Percentiles rank a stretch among this genome's conserved stretches.
These are phyloP conservation scores for Melieria crassipennis DNA, from an alignment of 2,888 invertebrate genomes.

Conservation along the genomic window DNA sequence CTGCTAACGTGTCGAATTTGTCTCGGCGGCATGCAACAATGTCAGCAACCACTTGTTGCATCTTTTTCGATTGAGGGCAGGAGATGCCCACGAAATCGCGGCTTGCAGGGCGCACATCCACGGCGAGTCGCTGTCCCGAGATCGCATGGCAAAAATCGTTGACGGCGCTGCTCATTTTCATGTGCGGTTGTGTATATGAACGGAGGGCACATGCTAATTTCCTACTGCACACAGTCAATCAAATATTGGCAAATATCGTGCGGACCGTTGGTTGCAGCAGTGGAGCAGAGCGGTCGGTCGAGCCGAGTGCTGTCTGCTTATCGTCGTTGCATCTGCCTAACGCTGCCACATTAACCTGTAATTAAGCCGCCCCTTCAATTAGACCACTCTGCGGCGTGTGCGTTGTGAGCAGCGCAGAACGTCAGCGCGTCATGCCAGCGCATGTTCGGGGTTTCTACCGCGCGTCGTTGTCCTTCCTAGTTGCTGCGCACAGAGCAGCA, in stretches of 20 bases:
- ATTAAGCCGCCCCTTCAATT: conserved; percentile 60
- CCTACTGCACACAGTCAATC: conserved; percentile 34
- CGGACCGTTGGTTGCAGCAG: neutral
- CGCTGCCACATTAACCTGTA: conserved; percentile 50
- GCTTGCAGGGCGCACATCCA: too few relatives aligned
- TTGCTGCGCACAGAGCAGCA: too few relatives aligned
- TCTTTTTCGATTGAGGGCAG: too few relatives aligned
- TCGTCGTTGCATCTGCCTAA: conserved; percentile 56
- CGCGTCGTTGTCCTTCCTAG: neutral
- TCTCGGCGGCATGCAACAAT: too few relatives aligned
- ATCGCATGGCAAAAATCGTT: conserved; percentile 46
- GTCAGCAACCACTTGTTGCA: too few relatives aligned
- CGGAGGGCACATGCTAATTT: conserved; percentile 51
- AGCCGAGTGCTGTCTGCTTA: neutral
- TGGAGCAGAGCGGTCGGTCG: too few relatives aligned
- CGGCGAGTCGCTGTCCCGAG: neutral
- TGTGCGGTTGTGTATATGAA: conserved; percentile 12
- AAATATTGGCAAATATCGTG: conserved; percentile 19
- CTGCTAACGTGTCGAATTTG: too few relatives aligned
- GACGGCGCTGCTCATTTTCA: conserved; percentile 18
- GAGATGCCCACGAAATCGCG: too few relatives aligned
- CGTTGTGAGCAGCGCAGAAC: neutral
- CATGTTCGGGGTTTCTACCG: conserved; percentile 7
- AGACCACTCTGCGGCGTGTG: conserved; percentile 23
- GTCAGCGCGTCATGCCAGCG: neutral